A percentile compares a stretch with the other conserved stretches of the same genome.
Evolutionary conservation across 1,140 invertebrate species (phyloP).

Genomic region (Eupeodes corollae): DNA sequence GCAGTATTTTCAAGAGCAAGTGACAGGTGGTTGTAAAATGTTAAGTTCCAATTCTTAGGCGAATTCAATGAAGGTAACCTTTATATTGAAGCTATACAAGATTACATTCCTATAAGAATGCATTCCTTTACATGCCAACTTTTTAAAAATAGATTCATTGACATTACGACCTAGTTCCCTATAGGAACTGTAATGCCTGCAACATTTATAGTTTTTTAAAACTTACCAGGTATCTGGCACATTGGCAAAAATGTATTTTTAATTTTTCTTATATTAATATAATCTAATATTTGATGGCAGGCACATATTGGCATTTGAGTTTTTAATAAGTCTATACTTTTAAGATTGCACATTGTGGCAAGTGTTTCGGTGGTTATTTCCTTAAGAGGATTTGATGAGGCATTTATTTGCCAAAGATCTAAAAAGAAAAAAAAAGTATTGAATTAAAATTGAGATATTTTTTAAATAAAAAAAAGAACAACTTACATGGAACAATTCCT

Average conservation of each 20-base stretch:
- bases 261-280: slow-evolving; percentile 21
- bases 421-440: slow-evolving; percentile 1
- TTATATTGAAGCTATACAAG: no score
- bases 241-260: slow-evolving; percentile 24
- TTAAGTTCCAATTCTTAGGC: no score
- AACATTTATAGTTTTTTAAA: neutral
- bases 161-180: neutral
- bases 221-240: slow-evolving; percentile 24
- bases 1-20: no score
- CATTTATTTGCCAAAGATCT: slow-evolving; percentile 34
- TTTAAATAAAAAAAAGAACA: no score
- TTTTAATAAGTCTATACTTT: slow-evolving; percentile 27
- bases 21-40: no score
- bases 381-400: slow-evolving; percentile 25
- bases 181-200: neutral
- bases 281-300: slow-evolving; percentile 27
- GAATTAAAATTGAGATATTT: no score
- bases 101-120: no score
- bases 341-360: slow-evolving; percentile 28
- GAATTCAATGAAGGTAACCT: no score
- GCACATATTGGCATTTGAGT: slow-evolving; percentile 19
- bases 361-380: slow-evolving; percentile 19
- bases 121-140: no score
- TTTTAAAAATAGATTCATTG: slow-evolving; percentile 12
- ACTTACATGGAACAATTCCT: slow-evolving; percentile 40